These are phyloP conservation scores for Pollenia angustigena DNA, from an alignment of 2,888 invertebrate species.

Conservation along the genomic window DNA sequence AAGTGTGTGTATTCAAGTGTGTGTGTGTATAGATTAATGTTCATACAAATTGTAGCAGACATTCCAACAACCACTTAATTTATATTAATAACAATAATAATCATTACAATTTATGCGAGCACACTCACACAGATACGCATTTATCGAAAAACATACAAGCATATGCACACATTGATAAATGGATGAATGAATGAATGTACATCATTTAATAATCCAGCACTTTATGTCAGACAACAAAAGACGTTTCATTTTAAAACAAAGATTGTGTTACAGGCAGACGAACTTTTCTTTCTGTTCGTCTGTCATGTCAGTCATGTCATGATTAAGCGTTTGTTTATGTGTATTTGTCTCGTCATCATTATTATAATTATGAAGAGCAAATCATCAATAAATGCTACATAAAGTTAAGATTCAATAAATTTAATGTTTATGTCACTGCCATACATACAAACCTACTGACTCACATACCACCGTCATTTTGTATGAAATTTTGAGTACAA, in stretches of 20 bases:
- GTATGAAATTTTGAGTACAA: background rate
- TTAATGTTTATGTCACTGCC: constrained; percentile 41
- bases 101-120: constrained; percentile 62
- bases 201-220: constrained; percentile 34
- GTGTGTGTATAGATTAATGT: constrained; percentile 31
- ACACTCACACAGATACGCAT: background rate
- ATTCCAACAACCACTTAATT: constrained; percentile 71
- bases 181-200: constrained; percentile 29
- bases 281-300: background rate
- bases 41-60: constrained; percentile 62
- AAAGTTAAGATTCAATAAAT: constrained; percentile 62
- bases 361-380: constrained; percentile 41
- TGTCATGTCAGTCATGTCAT: background rate
- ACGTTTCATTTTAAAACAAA: constrained; percentile 29
- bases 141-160: background rate
- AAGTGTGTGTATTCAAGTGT: no score
- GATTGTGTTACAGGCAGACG: background rate
- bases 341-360: background rate
- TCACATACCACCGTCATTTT: background rate
- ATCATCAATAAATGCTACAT: constrained; percentile 59
- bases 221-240: constrained; percentile 55
- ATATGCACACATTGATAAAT: constrained; percentile 1
- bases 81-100: constrained; percentile 70
- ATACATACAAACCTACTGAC: background rate
- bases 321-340: background rate